phyloP scores from a whole-genome alignment of 2,797 vertebrate species.

The Halcyon smyrnensis region DNA sequence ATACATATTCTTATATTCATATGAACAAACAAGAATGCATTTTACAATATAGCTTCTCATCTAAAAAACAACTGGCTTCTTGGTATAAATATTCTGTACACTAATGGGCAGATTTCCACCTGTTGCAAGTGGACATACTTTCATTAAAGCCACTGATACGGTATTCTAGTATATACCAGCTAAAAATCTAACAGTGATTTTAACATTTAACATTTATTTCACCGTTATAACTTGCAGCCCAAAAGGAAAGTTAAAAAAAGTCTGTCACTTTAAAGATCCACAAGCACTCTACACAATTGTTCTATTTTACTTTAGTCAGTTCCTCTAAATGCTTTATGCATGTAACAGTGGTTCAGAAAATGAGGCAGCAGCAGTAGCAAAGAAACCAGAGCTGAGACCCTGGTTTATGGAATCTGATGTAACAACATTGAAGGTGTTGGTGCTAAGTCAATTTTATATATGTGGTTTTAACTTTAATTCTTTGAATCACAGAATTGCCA shows the following conservation, averaged over 20 bases:
- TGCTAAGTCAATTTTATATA: not conserved
- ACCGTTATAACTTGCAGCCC: not conserved
- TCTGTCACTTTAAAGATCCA: not conserved
- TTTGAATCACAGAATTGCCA: too few species aligned
- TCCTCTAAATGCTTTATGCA: not conserved
- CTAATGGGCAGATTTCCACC: not conserved
- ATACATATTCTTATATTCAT: not conserved
- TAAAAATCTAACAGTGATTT: not conserved
- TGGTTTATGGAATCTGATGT: not conserved
- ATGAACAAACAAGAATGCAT: accelerated
- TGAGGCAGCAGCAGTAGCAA: not conserved
- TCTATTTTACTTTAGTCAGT: not conserved
- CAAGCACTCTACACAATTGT: not conserved
- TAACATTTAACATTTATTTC: not conserved
- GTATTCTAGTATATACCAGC: not conserved
- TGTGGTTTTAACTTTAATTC: not conserved
- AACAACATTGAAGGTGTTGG: not conserved
- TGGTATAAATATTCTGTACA: not conserved
- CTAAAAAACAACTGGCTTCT: not conserved
- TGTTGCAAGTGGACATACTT: not conserved
- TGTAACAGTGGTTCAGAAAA: not conserved
- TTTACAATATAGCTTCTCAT: not conserved
- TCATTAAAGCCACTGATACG: not conserved
- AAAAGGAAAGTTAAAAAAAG: not conserved
- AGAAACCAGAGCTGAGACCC: not conserved